These are phyloP conservation scores for Platycercus adscitus DNA, from an alignment of 2,113 vertebrate species.

Conservation along the genomic window DNA sequence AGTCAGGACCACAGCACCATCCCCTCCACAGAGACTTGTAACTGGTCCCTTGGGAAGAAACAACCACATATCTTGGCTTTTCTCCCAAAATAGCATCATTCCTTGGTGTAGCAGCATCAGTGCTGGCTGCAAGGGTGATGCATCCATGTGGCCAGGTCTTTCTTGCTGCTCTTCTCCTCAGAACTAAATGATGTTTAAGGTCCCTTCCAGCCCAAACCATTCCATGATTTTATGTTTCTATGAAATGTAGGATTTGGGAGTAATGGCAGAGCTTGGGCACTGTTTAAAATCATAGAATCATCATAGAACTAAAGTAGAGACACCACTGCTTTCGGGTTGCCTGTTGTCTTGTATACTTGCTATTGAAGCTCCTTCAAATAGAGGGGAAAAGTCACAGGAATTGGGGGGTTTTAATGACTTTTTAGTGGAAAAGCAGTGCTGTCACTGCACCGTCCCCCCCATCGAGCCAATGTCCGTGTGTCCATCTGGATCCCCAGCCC, in stretches of 20 bases:
- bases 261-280: neutral
- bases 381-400: neutral
- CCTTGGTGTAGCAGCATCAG: neutral
- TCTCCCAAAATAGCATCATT: neutral
- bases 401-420: neutral
- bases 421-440: neutral
- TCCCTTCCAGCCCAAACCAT: neutral
- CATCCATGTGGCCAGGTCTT: neutral
- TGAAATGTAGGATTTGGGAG: neutral
- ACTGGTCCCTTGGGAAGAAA: neutral
- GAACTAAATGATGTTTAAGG: fast-evolving
- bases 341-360: neutral
- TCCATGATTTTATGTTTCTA: neutral
- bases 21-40: neutral
- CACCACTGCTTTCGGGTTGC: neutral
- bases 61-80: neutral
- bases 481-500: neutral
- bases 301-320: neutral
- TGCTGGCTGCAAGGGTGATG: fast-evolving
- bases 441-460: fast-evolving
- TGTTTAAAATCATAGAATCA: neutral
- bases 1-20: fast-evolving
- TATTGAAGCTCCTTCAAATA: neutral
- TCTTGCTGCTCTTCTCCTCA: neutral
- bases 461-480: fast-evolving